Percentiles rank a stretch among this genome's conserved stretches.
Conservation (phyloP, 1,140 invertebrate species). For the Drosophila hydei region DNA sequence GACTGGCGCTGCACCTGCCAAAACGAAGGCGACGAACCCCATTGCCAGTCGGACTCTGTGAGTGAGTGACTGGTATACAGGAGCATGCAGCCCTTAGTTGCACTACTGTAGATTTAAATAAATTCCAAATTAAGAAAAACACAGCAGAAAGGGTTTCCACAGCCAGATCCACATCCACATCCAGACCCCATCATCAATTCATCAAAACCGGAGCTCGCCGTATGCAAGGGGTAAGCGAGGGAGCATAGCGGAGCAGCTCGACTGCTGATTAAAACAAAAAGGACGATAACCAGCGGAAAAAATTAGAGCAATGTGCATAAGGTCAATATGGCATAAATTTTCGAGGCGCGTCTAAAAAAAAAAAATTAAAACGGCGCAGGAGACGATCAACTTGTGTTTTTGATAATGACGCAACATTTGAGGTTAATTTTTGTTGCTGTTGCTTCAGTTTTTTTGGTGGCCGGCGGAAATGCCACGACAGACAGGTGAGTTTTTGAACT, state of each 20-base stretch:
- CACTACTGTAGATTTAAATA: conserved; percentile 74
- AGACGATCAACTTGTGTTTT: conserved; percentile 38
- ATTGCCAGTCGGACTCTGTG: conserved; percentile 20
- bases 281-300: conserved; percentile 77
- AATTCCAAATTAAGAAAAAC: conserved; percentile 82
- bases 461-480: conserved; percentile 66
- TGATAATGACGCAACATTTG: conserved; percentile 81
- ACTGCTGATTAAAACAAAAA: conserved; percentile 75
- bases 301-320: conserved; percentile 78
- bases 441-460: conserved; percentile 48
- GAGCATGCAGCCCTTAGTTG: conserved; percentile 31
- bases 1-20: conserved; percentile 69
- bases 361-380: neutral
- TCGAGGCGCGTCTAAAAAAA: conserved; percentile 5
- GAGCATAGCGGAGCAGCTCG: neutral
- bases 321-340: conserved; percentile 82
- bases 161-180: conserved; percentile 43
- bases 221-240: neutral
- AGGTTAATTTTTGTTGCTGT: conserved; percentile 50
- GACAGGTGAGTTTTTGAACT: conserved; percentile 75
- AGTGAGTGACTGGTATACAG: conserved; percentile 32
- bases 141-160: conserved; percentile 50
- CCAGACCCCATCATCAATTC: conserved; percentile 81
- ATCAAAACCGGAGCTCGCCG: conserved; percentile 63
- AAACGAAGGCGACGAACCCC: conserved; percentile 67